Evolutionary conservation across 2,113 vertebrate genomes (phyloP).

Genomic region (Zeus faber): DNA sequence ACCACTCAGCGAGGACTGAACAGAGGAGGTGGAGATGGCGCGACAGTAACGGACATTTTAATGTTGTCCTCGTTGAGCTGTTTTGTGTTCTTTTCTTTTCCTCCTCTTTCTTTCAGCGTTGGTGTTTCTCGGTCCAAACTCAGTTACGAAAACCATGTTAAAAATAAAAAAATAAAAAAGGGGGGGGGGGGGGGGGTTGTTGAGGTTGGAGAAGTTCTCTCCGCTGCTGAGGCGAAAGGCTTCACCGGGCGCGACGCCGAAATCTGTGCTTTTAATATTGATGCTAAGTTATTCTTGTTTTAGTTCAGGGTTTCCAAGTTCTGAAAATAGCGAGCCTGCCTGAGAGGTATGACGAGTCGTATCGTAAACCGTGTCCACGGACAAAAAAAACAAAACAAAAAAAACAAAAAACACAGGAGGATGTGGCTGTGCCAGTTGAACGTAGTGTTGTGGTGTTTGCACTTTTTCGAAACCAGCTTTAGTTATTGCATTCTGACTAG

Average conservation of each 20-base stretch:
- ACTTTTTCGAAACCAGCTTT: conserved; percentile 64
- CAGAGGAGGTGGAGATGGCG: conserved; percentile 13
- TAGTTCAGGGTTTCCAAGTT: no score
- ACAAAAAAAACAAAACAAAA: background rate
- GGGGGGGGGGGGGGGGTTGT: no score
- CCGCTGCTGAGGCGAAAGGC: no score
- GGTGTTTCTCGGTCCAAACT: no score
- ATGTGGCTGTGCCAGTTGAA: conserved; percentile 37
- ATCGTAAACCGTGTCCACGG: background rate
- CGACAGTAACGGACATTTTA: background rate
- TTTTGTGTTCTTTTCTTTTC: background rate
- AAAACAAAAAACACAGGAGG: no score
- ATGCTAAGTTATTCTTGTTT: no score
- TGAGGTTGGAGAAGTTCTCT: no score
- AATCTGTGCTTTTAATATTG: no score
- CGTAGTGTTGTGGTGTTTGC: conserved; percentile 37
- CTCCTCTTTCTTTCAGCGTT: no score
- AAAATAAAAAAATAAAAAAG: no score
- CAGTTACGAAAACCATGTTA: no score
- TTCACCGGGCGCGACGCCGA: no score
- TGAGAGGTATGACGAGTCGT: conserved; percentile 21
- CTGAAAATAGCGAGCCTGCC: conserved; percentile 19
- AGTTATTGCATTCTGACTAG: conserved; percentile 52
- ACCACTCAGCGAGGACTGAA: conserved; percentile 28
- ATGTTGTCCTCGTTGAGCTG: background rate